Percentiles rank a stretch among this genome's conserved stretches.
Conservation (phyloP, 2,113 vertebrate species). For the Phycodurus eques region DNA sequence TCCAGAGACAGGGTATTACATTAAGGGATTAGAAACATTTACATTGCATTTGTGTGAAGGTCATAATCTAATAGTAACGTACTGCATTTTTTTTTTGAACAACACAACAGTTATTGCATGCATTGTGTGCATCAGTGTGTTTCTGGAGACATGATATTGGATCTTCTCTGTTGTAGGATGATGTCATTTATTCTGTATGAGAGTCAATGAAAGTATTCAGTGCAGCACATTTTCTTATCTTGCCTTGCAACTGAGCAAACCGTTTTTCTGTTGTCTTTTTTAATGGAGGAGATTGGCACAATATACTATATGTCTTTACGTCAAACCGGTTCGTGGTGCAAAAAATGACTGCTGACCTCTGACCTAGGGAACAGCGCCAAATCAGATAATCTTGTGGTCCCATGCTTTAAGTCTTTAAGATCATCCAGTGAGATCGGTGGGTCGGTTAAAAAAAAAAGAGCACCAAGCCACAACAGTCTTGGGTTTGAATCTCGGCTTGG, state of each 20-base stretch:
- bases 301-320: no score
- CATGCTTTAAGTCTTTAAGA: no score
- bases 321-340: no score
- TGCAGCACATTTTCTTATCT: constrained; percentile 28
- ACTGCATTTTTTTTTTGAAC: constrained; percentile 7
- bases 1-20: constrained; percentile 20
- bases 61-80: not conserved
- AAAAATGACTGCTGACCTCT: no score
- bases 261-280: constrained; percentile 27
- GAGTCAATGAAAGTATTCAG: constrained; percentile 52
- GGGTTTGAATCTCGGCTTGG: no score
- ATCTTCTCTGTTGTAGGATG: constrained; percentile 26
- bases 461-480: no score
- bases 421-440: no score
- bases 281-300: not conserved
- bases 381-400: no score
- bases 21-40: constrained; percentile 29
- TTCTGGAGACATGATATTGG: constrained; percentile 11
- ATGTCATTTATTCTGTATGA: constrained; percentile 54
- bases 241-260: constrained; percentile 26
- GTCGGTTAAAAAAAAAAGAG: no score
- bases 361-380: no score
- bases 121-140: constrained; percentile 10
- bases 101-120: constrained; percentile 8
- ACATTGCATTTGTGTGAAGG: constrained; percentile 5